Evolutionary conservation across 2,888 invertebrate genomes (phyloP), one percentile per base, ranked within the genome.

Genomic region (Xanthorhoe designata): DNA sequence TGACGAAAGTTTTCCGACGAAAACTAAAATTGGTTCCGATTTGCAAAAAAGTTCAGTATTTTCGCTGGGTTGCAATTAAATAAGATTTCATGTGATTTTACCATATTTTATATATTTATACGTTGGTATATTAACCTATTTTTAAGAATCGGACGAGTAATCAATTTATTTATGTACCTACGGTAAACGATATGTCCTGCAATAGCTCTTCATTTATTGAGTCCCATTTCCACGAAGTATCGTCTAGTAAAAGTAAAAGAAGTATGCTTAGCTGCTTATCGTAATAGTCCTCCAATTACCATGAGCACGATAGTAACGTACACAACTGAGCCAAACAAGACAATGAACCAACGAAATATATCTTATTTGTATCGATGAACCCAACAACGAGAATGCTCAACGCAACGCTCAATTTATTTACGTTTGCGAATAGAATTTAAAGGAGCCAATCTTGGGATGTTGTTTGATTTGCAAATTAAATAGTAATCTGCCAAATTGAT

Each of bases 401-500:
- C 17, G 49, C 61, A 49, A 53, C 47, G 10, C 57, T n/a, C 53
- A 57, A 66, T 62, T 42, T 38, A 59, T 17, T 58, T 45, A 61
- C 54, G 42, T 19, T 45, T 54, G 35, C 24, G 49, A 55, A 58
- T 59, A 9, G 55, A 62, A 59, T 62, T 54, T 62, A 55, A 47
- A 66, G 58, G 32, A 59, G 57, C 35, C 47, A 58, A 61, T 52
- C 58, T 58, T 57, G 17, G 18, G 54, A 45, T 54, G 24, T 13
- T 50, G 29, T 61, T 50, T 58, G 55, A 58, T 57, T 58, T 54
- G 42, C 15, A 35, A 59, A 59, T 62, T 42, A 49, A 60, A 59
- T 59, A 24, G 58, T 50, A 66, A 54, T 61, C 57, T 54, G 18
- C 18, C 29, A 61, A 66, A 42, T 62, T 51, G 32, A 51, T 62